Conservation (phyloP, 2,113 vertebrate genomes). For the Sprattus sprattus region DNA sequence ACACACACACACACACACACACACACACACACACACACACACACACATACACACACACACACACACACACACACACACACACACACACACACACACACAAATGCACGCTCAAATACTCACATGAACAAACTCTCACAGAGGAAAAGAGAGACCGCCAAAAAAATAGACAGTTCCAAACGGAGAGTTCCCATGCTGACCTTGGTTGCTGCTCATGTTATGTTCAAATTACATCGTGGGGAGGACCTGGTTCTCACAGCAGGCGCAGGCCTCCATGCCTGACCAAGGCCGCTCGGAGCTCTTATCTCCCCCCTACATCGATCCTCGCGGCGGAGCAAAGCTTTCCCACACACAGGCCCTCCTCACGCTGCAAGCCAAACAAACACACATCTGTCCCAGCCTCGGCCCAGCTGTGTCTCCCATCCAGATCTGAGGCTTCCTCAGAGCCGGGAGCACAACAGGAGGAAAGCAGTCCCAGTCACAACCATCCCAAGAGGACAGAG, state of each 20-base stretch:
- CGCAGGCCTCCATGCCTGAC: slow-evolving; percentile 54
- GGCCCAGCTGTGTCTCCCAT: slow-evolving; percentile 23
- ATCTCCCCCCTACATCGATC: slow-evolving; percentile 69
- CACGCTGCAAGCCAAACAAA: slow-evolving; percentile 64
- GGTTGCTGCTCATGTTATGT: slow-evolving; percentile 33
- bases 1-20: neutral
- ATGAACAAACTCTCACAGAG: neutral
- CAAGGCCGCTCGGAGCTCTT: slow-evolving; percentile 67
- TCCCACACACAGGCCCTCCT: slow-evolving; percentile 63
- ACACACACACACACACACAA: neutral
- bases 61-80: slow-evolving; percentile 7
- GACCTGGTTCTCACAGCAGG: slow-evolving; percentile 63
- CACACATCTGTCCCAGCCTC: slow-evolving; percentile 56
- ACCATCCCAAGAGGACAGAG: neutral
- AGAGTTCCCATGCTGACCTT: slow-evolving; percentile 42
- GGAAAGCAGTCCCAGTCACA: neutral
- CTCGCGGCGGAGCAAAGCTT: slow-evolving; percentile 47
- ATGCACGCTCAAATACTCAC: neutral
- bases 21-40: neutral
- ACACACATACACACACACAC: neutral
- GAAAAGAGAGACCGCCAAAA: slow-evolving; percentile 4
- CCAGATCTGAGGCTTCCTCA: neutral
- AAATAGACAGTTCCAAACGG: slow-evolving; percentile 27
- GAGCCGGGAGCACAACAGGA: neutral
- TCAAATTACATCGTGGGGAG: slow-evolving; percentile 47